phyloP scores from a whole-genome alignment of 2,888 invertebrate genomes.

The Halocaridina rubra region DNA sequence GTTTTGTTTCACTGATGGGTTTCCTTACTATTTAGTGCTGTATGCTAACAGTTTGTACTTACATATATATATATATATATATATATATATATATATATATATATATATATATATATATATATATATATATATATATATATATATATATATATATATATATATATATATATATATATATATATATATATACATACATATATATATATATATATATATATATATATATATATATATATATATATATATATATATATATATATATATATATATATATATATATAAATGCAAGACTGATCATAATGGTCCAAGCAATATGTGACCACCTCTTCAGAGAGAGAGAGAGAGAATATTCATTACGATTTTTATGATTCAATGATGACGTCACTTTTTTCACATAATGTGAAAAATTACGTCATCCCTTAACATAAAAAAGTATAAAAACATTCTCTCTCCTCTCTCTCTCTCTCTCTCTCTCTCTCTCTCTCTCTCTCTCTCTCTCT shows the following conservation, averaged over 20 bases:
- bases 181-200: background rate
- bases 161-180: background rate
- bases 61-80: background rate
- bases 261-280: background rate
- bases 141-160: background rate
- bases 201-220: background rate
- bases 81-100: slow-evolving; percentile 6
- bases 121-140: slow-evolving; percentile 3
- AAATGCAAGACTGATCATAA: too few relatives aligned
- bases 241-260: background rate
- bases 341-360: too few relatives aligned
- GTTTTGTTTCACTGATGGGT: too few relatives aligned
- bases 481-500: slow-evolving; percentile 5
- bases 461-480: background rate
- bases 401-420: too few relatives aligned
- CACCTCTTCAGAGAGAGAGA: too few relatives aligned
- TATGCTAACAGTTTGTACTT: too few relatives aligned
- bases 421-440: too few relatives aligned
- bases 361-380: too few relatives aligned
- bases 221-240: background rate
- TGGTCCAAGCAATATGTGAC: too few relatives aligned
- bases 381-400: too few relatives aligned
- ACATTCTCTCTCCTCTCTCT: background rate
- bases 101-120: slow-evolving; percentile 14
- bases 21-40: too few relatives aligned